phyloP scores from a whole-genome alignment of 2,113 vertebrate species.

The Marmota flaviventris region DNA sequence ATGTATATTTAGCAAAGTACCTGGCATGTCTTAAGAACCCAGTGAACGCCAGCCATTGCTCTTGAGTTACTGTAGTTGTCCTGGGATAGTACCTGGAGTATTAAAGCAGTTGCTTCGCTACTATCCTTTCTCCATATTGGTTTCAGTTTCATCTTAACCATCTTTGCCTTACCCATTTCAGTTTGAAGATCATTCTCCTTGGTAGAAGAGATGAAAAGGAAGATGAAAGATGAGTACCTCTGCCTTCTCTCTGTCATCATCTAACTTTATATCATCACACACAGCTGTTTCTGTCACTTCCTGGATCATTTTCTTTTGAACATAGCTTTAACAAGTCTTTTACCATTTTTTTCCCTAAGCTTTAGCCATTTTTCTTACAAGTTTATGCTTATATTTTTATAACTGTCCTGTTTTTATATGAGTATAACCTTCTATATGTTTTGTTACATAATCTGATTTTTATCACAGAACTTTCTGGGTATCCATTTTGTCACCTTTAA shows the following conservation, averaged over 20 bases:
- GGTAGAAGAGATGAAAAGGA: slow-evolving; percentile 69
- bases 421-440: not conserved
- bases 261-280: slow-evolving; percentile 45
- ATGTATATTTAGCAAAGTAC: not conserved
- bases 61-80: not conserved
- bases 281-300: slow-evolving; percentile 61
- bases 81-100: not conserved
- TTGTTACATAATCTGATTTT: slow-evolving; percentile 56
- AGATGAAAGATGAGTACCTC: slow-evolving; percentile 59
- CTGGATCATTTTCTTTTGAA: slow-evolving; percentile 72
- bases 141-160: slow-evolving; percentile 37
- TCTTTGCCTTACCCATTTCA: slow-evolving; percentile 3
- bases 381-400: slow-evolving; percentile 63
- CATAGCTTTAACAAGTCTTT: slow-evolving; percentile 45
- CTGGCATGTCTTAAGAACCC: not conserved
- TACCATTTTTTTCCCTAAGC: slow-evolving; percentile 44
- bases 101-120: not conserved
- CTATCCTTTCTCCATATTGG: not conserved
- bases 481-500: slow-evolving; percentile 37
- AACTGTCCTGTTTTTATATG: slow-evolving; percentile 62
- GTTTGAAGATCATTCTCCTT: slow-evolving; percentile 46
- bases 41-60: not conserved
- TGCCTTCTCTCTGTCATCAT: slow-evolving; percentile 65
- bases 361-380: slow-evolving; percentile 46
- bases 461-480: not conserved